Base-by-base conservation (phyloP, 2,797 vertebrate genomes). In the Girardinus metallicus region DNA sequence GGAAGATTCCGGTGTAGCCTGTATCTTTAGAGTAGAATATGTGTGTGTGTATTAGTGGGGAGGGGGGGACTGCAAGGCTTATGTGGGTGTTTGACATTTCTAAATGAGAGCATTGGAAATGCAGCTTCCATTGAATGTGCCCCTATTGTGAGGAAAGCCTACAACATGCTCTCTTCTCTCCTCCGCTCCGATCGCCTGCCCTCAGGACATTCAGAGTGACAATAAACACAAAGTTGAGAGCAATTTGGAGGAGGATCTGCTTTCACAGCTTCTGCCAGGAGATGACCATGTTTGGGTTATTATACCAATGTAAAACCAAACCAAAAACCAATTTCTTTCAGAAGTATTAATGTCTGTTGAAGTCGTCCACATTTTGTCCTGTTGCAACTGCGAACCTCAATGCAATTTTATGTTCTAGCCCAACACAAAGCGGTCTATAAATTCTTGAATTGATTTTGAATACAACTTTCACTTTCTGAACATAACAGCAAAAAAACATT, bases 71-170 rank as follows among this genome's bases (percentile, higher is more conserved):
- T 43, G 68, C 77, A 74, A 86, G 74, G 75, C 68, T 78, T 73
- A 74, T 78, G 90, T 90, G 86, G 86, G 91, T 55, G 88, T 90
- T 84, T 90, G 87, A 90, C 91, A 89, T 92, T 91, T 95, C 75
- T 78, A 86, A 90, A 87, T 39, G 64, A 85, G 79, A 87, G 78
- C 70, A 80, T 73, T 86, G 85, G 75, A 91, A 92, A 87, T 29
- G 74, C 76, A 78, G 74, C 79, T 85, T 87, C 80, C 70, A 79
- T 81, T 87, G 73, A 86, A 86, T 87, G 71, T 0, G 41, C 81
- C 79, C 89, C 76, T 47, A 78, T 80, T 74, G 83, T 85, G 82
- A 88, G 86, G 78, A 57, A 77, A 80, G 80, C 55, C 75, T 60
- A 53, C 74, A 18, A 4, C n/a, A 34, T 3, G 3, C 75, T 73